Evolutionary conservation across 2,888 invertebrate species (phyloP).

Genomic region (Magallana nippona): DNA sequence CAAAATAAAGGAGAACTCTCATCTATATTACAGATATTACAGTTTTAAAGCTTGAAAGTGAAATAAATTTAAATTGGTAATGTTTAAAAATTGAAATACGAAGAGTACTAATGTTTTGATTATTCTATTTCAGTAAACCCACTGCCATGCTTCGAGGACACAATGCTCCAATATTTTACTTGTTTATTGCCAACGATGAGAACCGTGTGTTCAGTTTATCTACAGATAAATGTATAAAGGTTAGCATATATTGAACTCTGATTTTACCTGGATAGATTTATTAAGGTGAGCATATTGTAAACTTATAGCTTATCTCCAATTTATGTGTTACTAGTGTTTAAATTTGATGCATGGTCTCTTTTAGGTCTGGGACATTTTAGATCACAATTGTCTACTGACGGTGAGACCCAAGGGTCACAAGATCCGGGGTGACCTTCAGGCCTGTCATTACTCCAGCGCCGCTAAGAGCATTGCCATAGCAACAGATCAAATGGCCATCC

Average conservation of each 20-base stretch:
- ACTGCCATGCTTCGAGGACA: conserved; percentile 80
- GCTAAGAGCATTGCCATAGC: conserved; percentile 78
- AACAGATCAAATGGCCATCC: conserved; percentile 78
- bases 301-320: too few relatives aligned
- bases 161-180: conserved; percentile 79
- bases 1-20: too few relatives aligned
- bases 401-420: conserved; percentile 80
- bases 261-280: not conserved
- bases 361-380: conserved; percentile 80
- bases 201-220: conserved; percentile 79
- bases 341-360: not conserved
- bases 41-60: too few relatives aligned
- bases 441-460: conserved; percentile 78
- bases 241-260: conserved; percentile 48
- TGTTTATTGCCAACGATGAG: conserved; percentile 79
- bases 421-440: conserved; percentile 79
- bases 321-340: too few relatives aligned
- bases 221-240: conserved; percentile 79
- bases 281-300: too few relatives aligned
- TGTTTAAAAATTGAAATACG: too few relatives aligned
- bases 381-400: conserved; percentile 79
- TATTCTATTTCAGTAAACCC: conserved; percentile 73
- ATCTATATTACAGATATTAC: too few relatives aligned
- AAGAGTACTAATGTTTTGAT: not conserved
- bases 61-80: too few relatives aligned